Percentiles rank a stretch among this genome's conserved stretches.
Evolutionary conservation across 2,797 vertebrate genomes (phyloP).

Genomic region (Enteromius argenteus): DNA sequence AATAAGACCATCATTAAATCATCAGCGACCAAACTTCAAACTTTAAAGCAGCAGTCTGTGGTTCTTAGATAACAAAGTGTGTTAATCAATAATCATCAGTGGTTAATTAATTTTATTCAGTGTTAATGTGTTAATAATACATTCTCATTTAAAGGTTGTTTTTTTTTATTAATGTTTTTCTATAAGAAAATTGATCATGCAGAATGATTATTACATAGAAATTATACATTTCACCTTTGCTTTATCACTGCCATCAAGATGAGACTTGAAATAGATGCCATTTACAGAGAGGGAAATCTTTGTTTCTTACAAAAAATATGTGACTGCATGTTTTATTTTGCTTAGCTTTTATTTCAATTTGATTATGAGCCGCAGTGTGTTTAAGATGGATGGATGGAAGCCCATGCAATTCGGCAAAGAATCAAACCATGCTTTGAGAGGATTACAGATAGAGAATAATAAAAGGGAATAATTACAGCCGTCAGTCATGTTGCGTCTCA

Average conservation of each 20-base stretch:
- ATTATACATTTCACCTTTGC: neutral
- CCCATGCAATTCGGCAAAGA: neutral
- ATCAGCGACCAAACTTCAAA: neutral
- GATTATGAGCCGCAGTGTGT: neutral
- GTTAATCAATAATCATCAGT: neutral
- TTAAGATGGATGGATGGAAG: neutral
- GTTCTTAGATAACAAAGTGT: neutral
- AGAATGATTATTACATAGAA: neutral
- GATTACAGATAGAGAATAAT: constrained; percentile 15
- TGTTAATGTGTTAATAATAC: neutral
- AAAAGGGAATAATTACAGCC: neutral
- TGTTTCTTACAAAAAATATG: neutral
- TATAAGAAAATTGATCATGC: neutral
- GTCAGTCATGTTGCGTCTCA: neutral
- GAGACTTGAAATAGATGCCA: neutral
- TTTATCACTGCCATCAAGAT: neutral
- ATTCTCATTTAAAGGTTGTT: neutral
- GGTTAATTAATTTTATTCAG: neutral
- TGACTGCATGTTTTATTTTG: neutral
- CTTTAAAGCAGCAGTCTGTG: neutral
- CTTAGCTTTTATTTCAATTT: neutral
- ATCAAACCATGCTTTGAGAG: neutral
- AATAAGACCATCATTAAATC: neutral
- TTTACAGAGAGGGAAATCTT: neutral
- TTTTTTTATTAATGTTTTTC: neutral